These are phyloP conservation scores for Spinus olivaceus DNA, from an alignment of 2,797 vertebrate genomes.

Conservation along the genomic window DNA sequence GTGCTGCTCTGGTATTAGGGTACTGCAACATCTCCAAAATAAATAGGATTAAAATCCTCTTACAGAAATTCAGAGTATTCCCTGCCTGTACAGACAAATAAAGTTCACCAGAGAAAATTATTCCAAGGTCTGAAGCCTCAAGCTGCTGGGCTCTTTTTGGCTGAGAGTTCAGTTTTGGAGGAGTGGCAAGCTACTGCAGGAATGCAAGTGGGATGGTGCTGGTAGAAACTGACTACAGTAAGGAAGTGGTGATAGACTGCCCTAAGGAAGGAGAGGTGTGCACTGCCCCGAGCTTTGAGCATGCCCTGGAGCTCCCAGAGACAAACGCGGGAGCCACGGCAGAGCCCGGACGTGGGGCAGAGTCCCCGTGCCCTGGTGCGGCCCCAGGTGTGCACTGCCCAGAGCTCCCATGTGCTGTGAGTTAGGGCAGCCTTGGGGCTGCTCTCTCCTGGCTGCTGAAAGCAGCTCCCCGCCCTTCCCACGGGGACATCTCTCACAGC, in stretches of 20 bases:
- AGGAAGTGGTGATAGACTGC: background rate
- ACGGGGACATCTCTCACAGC: background rate
- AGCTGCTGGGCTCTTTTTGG: background rate
- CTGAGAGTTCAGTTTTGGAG: background rate
- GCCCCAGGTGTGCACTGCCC: background rate
- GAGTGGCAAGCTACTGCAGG: background rate
- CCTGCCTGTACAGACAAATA: background rate
- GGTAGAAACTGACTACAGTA: background rate
- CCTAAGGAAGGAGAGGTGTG: background rate
- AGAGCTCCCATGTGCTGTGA: background rate
- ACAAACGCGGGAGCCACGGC: fast-evolving
- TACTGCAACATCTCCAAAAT: background rate
- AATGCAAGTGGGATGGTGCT: background rate
- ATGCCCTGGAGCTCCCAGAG: background rate
- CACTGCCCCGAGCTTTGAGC: background rate
- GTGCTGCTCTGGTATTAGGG: background rate
- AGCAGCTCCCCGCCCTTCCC: background rate
- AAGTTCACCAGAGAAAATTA: background rate
- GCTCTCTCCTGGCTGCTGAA: background rate
- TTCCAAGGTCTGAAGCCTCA: background rate
- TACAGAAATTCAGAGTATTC: background rate
- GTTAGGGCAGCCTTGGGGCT: background rate
- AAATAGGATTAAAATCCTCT: background rate
- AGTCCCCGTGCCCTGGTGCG: fast-evolving
- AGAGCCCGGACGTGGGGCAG: background rate